phyloP scores from a whole-genome alignment of 2,113 vertebrate genomes.

The Ranitomeya variabilis region DNA sequence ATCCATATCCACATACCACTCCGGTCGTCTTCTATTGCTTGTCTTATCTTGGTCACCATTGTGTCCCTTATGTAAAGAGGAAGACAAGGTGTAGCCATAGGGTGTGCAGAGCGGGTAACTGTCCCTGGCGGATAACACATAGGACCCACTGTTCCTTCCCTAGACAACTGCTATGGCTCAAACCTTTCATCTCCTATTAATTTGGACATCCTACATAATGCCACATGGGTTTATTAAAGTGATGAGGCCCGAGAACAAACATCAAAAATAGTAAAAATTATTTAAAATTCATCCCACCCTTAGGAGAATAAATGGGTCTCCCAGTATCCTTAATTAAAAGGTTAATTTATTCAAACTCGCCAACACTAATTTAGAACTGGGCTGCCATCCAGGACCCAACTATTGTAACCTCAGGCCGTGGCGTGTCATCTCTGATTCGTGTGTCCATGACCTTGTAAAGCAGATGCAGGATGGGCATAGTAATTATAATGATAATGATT shows the following conservation, averaged over 20 bases:
- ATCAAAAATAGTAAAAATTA: background rate
- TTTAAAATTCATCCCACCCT: background rate
- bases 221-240: too few relatives aligned
- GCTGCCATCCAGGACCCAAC: slow-evolving; percentile 16
- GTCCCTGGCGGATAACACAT: too few relatives aligned
- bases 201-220: too few relatives aligned
- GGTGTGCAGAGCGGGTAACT: too few relatives aligned
- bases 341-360: background rate
- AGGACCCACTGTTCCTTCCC: too few relatives aligned
- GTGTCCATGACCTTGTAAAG: slow-evolving; percentile 48
- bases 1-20: too few relatives aligned
- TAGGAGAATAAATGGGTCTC: background rate
- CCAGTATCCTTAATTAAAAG: background rate
- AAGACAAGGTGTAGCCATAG: too few relatives aligned
- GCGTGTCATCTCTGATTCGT: slow-evolving; percentile 38
- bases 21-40: too few relatives aligned
- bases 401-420: slow-evolving; percentile 24
- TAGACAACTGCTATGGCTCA: too few relatives aligned
- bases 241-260: background rate
- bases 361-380: slow-evolving; percentile 28
- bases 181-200: too few relatives aligned
- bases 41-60: too few relatives aligned
- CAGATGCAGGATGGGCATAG: background rate
- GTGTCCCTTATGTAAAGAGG: too few relatives aligned
- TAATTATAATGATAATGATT: slow-evolving; percentile 50